These are phyloP conservation scores for Volucella zonaria DNA, from an alignment of 2,888 invertebrate genomes.

Conservation along the genomic window DNA sequence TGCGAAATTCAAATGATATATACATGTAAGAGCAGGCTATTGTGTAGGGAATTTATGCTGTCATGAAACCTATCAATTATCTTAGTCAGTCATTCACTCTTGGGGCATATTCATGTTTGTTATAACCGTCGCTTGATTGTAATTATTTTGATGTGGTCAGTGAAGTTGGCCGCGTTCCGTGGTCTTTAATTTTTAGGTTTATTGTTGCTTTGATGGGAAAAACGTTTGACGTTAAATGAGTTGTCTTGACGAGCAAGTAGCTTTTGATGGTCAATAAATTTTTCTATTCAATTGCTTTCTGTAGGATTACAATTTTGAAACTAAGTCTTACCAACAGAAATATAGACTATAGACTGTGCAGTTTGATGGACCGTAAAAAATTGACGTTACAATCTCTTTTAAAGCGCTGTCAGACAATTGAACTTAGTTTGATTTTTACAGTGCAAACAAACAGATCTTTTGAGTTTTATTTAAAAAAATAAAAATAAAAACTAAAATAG, in stretches of 20 bases:
- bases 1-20: too few relatives aligned
- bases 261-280: slow-evolving; percentile 20
- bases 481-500: too few relatives aligned
- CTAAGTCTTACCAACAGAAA: background rate
- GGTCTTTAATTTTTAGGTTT: slow-evolving; percentile 27
- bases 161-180: slow-evolving; percentile 42
- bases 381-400: too few relatives aligned
- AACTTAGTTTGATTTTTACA: too few relatives aligned
- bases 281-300: background rate
- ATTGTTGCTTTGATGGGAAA: slow-evolving; percentile 28
- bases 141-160: slow-evolving; percentile 36
- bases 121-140: slow-evolving; percentile 9
- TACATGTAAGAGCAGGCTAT: slow-evolving; percentile 29
- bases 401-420: too few relatives aligned
- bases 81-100: background rate
- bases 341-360: too few relatives aligned
- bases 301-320: background rate
- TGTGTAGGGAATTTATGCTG: slow-evolving; percentile 1
- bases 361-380: too few relatives aligned
- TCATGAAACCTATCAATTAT: slow-evolving; percentile 23
- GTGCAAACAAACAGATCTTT: too few relatives aligned
- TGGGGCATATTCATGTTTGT: slow-evolving; percentile 6
- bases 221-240: background rate
- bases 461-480: too few relatives aligned
- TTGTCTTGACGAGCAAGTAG: slow-evolving; percentile 1